Evolutionary conservation across 2,113 vertebrate genomes (phyloP), one percentile per base, ranked within the genome.

Genomic region (Colius striatus): DNA sequence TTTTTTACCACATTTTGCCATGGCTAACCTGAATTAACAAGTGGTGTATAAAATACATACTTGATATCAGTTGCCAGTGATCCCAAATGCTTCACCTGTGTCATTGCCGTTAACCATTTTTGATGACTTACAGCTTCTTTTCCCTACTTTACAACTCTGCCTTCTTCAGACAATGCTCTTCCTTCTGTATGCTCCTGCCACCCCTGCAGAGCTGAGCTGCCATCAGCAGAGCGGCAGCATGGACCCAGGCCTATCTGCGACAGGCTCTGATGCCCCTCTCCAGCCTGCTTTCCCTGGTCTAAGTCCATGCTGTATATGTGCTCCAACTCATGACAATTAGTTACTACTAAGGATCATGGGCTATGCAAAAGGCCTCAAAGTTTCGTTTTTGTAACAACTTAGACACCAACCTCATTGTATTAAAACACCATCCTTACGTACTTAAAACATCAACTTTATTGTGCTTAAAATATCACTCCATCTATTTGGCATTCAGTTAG

Each of bases 131-230:
- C 0, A 30, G 34, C 51, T 86, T 65, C 1, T 0, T n/a, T 78
- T 68, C 60, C 66, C 61, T 23, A 41, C 34, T 8, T 32, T 11
- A 66, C 72, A 66, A 53, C 50, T 66, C 45, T n/a, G 43, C 19
- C 57, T 50, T 58, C 22, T 20, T 30, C 63, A 17, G 34, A 29
- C 9, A 34, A 23, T 2, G 6, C 14, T 87, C 36, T 54, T 70
- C 61, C 50, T 63, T 53, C 38, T 3, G 0, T 5, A 38, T 0
- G 1, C 55, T 29, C 4, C 50, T n/a, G 27, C 19, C 25, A 38
- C 14, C 18, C 22, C 16, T 34, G 51, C 65, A 67, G 60, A 77
- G 53, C 66, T 50, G 58, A 58, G 67, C 36, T 63, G 9, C 38
- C 17, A 5, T 41, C 70, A 22, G 22, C 11, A 5, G 58, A 8